phyloP scores from a whole-genome alignment of 2,888 invertebrate species.

The Autographa gamma region DNA sequence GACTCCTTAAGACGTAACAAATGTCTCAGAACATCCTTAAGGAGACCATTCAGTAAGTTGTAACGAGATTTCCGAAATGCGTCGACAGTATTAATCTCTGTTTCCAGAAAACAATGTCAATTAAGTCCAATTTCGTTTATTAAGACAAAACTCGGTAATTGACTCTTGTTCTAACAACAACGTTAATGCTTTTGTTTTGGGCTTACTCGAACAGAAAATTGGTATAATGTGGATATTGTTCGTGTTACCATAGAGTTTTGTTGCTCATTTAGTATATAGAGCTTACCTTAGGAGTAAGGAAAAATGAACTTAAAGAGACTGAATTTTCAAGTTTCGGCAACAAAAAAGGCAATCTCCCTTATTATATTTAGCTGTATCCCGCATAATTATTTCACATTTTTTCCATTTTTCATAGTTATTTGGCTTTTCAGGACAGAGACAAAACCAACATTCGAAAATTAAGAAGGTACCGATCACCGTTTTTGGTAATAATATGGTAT shows the following conservation, averaged over 20 bases:
- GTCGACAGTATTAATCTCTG: conserved; percentile 37
- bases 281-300: no score
- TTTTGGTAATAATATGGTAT: no score
- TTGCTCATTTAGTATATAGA: no score
- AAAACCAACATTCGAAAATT: no score
- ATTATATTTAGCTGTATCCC: no score
- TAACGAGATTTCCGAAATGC: conserved; percentile 50
- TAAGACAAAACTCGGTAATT: conserved; percentile 38
- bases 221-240: background rate
- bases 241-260: background rate
- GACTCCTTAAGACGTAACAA: background rate
- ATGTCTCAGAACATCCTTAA: conserved; percentile 32
- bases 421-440: no score
- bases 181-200: conserved; percentile 8
- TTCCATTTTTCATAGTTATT: no score
- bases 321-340: background rate
- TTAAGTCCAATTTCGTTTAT: conserved; percentile 33
- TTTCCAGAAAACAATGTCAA: conserved; percentile 49
- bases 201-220: conserved; percentile 12
- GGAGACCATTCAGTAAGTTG: conserved; percentile 36
- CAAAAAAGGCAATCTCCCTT: no score
- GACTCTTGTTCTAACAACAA: conserved; percentile 25
- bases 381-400: no score
- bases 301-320: background rate
- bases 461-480: no score